A percentile compares a stretch with the other conserved stretches of the same genome.
phyloP scores from a whole-genome alignment of 2,113 vertebrate species.

The Addax nasomaculatus region DNA sequence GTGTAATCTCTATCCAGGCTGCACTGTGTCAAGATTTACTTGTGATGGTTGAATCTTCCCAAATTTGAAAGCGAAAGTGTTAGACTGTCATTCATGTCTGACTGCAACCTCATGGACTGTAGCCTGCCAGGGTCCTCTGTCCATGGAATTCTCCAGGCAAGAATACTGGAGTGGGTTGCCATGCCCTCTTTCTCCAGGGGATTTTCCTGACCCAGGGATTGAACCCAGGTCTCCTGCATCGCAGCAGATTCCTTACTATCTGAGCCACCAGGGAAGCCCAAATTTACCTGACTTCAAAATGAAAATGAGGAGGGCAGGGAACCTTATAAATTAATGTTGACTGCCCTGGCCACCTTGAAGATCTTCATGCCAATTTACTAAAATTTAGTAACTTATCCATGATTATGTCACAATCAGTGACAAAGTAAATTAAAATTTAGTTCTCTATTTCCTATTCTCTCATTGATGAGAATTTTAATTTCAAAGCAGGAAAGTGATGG shows the following conservation, averaged over 20 bases:
- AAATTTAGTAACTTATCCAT: neutral
- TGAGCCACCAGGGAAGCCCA: neutral
- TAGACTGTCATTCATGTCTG: neutral
- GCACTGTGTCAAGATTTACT: neutral
- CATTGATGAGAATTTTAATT: neutral
- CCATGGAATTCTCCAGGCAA: neutral
- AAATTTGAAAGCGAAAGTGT: neutral
- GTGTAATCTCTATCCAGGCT: neutral
- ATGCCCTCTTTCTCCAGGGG: neutral
- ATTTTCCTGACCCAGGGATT: neutral
- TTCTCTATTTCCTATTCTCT: neutral
- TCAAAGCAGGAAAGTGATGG: neutral
- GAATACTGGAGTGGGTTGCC: neutral
- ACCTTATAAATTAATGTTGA: neutral
- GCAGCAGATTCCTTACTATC: neutral
- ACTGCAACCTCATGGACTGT: neutral
- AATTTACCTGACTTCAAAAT: slow-evolving; percentile 3
- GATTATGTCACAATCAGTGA: neutral
- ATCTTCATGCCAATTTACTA: neutral
- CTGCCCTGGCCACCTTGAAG: neutral
- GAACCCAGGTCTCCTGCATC: neutral
- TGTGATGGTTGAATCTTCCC: neutral
- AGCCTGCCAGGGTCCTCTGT: neutral
- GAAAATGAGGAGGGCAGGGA: neutral
- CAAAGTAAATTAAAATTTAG: neutral